Base-by-base conservation (phyloP, 2,797 vertebrate species). In the Perodicticus potto region DNA sequence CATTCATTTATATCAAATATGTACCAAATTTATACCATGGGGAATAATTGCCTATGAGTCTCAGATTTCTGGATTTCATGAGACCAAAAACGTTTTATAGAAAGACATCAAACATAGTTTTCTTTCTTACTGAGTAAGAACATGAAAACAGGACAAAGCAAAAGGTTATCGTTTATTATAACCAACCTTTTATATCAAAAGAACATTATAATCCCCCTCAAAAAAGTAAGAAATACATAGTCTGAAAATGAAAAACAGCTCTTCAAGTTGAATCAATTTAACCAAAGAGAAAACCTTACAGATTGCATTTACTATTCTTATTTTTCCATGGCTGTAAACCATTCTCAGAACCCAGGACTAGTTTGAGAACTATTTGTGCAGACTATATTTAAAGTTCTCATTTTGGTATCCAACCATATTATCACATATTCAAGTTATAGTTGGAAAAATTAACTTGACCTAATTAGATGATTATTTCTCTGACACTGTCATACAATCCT, bases 31-130 rank as follows among this genome's bases (percentile, higher is more conserved):
- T 5, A 83, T 69, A 40, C 27, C 7, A 80, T 49, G 23, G 7
- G 81, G 55, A 82, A 37, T 73, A 77, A 89, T 2, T 86, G 3
- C 2, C 1, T 45, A 7, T 69, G 29, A 0, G 27, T 86, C 45
- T 91, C 55, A 77, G 45, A 93, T 85, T 40, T 82, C 19, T 95
- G 27, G 1, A 92, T 96, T 93, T 78, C 19, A 72, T 55, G n/a
- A 67, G 7, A 20, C 65, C 34, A 2, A 61, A 84, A 34, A 25
- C 7, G 27, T 23, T 34, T 61, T 55, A 80, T 27, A 27, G 77
- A 57, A 29, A 34, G 17, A 53, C 3, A 57, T 65, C n/a, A 76
- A 57, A 89, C 8, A 70, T n/a, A 43, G 40, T 40, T 53, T 77
- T 34, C 49, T 34, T 23, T 10, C 20, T 43, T 25, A 32, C 11